Percentiles rank a stretch among this genome's conserved stretches.
These are phyloP conservation scores for Tenthredo mesomela DNA, from an alignment of 2,888 invertebrate genomes.

Conservation along the genomic window DNA sequence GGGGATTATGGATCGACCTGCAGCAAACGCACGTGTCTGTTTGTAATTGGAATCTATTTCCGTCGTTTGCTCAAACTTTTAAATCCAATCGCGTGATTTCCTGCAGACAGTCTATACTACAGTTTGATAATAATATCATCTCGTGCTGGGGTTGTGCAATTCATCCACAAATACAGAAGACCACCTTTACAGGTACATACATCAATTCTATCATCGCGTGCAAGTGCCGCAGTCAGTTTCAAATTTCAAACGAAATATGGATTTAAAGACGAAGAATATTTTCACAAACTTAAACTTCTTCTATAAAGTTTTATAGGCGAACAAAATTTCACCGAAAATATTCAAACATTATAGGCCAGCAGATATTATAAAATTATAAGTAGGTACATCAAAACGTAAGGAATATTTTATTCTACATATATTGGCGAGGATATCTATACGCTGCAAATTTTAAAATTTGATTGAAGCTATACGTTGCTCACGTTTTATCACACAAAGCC, in stretches of 20 bases:
- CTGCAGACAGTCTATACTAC: neutral
- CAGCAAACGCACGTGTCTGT: neutral
- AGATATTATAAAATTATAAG: too few species aligned
- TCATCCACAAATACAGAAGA: neutral
- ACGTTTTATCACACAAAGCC: neutral
- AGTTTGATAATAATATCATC: neutral
- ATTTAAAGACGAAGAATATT: neutral
- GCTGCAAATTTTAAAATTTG: neutral
- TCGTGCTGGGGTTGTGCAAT: neutral
- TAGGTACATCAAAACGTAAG: neutral
- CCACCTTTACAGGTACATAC: neutral
- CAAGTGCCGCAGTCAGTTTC: neutral
- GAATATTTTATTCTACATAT: neutral
- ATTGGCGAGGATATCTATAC: neutral
- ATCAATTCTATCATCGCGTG: neutral
- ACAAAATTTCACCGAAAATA: neutral
- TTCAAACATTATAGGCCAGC: neutral
- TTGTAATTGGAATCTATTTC: slow-evolving; percentile 19
- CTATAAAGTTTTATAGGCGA: neutral
- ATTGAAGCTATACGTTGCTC: neutral
- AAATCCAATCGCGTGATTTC: slow-evolving; percentile 12
- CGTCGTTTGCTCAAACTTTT: slow-evolving; percentile 1
- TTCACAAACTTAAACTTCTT: too few species aligned
- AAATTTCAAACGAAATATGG: neutral
- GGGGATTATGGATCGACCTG: neutral